Percentiles rank a stretch among this genome's conserved stretches.
Conservation (phyloP, 2,888 invertebrate species). For the Iphiclides podalirius region DNA sequence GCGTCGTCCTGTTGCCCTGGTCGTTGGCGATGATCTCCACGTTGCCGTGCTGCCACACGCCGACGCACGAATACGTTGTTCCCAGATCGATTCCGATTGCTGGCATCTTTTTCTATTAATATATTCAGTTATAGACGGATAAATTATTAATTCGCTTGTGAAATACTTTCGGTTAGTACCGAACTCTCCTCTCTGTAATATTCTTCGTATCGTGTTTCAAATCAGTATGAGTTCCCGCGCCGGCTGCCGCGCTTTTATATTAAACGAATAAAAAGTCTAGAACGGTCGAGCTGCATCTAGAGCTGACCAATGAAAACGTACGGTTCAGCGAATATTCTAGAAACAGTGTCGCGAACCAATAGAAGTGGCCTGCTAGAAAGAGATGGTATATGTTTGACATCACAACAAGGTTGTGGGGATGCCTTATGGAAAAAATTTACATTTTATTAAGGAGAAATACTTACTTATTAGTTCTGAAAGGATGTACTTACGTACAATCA, state of each 20-base stretch:
- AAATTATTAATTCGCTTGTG: neutral
- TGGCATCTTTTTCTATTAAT: constrained; percentile 47
- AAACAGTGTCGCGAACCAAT: constrained; percentile 24
- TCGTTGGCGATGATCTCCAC: constrained; percentile 88
- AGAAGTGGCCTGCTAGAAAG: neutral
- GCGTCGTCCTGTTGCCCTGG: constrained; percentile 90
- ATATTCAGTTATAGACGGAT: no score
- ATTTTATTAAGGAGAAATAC: no score
- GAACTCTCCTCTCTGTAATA: constrained; percentile 38
- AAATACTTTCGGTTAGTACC: constrained; percentile 43
- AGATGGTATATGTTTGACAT: neutral
- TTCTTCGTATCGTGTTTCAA: constrained; percentile 29
- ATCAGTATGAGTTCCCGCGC: constrained; percentile 26
- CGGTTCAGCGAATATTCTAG: constrained; percentile 41
- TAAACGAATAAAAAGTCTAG: constrained; percentile 46
- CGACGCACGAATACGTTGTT: constrained; percentile 82
- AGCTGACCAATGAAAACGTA: constrained; percentile 42
- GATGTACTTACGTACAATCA: no score
- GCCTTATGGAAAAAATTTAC: no score
- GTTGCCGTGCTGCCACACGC: constrained; percentile 72
- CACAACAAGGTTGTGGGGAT: no score
- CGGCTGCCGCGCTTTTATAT: constrained; percentile 19
- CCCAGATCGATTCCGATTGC: constrained; percentile 84
- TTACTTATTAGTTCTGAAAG: no score
- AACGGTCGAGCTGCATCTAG: constrained; percentile 46